These are phyloP conservation scores for Hoplostethus atlanticus DNA, from an alignment of 2,797 vertebrate genomes.

Conservation along the genomic window DNA sequence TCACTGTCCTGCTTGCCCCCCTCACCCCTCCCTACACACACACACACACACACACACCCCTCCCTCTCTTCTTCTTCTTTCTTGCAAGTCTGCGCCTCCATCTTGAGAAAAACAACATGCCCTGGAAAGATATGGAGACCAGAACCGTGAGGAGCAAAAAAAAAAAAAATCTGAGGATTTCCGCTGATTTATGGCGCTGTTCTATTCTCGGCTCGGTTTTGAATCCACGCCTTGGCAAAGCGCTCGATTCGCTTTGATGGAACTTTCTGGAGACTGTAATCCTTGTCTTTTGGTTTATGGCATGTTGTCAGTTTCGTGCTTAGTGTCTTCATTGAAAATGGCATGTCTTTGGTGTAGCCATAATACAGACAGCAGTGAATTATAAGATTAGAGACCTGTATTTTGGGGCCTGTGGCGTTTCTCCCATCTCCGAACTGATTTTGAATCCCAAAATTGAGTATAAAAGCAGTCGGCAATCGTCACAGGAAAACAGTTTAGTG, in stretches of 20 bases:
- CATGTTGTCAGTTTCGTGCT: constrained; percentile 45
- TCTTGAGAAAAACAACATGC: constrained; percentile 69
- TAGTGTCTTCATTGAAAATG: constrained; percentile 55
- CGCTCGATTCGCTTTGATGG: constrained; percentile 49
- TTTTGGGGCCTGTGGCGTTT: constrained; percentile 44
- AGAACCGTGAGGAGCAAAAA: constrained; percentile 38
- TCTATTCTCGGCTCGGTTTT: constrained; percentile 49
- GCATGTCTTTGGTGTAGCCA: constrained; percentile 42
- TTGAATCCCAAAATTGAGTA: constrained; percentile 12
- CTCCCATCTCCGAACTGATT: constrained; percentile 10
- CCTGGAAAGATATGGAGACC: constrained; percentile 46
- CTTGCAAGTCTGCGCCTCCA: constrained; percentile 53
- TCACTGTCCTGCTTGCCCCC: constrained; percentile 77
- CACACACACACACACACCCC: constrained; percentile 1
- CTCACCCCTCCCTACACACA: constrained; percentile 21
- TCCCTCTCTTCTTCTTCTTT: constrained; percentile 37
- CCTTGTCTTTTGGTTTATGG: constrained; percentile 54
- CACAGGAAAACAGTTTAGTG: constrained; percentile 1
- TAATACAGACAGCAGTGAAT: constrained; percentile 54
- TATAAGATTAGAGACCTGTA: constrained; percentile 50
- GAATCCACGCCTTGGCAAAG: constrained; percentile 44
- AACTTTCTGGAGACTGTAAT: constrained; percentile 41
- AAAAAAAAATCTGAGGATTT: constrained; percentile 38
- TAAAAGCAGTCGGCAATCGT: background rate
- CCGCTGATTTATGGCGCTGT: constrained; percentile 46